A percentile compares a stretch with the other conserved stretches of the same genome.
Evolutionary conservation across 2,113 vertebrate species (phyloP).

Genomic region (Salminus brasiliensis): DNA sequence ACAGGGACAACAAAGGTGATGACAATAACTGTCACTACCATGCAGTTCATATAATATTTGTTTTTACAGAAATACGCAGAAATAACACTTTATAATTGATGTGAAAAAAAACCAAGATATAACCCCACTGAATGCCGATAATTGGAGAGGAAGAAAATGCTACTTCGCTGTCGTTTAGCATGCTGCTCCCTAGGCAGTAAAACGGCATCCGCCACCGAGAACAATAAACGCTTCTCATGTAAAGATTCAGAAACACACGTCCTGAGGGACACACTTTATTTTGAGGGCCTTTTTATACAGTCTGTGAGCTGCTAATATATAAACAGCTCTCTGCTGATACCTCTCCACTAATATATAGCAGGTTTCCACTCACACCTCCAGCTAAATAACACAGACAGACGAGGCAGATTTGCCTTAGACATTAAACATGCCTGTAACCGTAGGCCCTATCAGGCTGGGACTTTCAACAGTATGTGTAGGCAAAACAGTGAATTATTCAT

Average conservation of each 20-base stretch:
- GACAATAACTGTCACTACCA: not conserved
- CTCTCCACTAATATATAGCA: not conserved
- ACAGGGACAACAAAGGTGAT: no score
- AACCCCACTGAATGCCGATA: slow-evolving; percentile 31
- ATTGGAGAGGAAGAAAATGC: slow-evolving; percentile 51
- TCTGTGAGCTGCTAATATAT: slow-evolving; percentile 33
- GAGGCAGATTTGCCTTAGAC: not conserved
- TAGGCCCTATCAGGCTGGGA: no score
- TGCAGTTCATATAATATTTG: not conserved
- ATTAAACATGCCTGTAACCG: slow-evolving; percentile 7
- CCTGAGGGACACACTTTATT: slow-evolving; percentile 47
- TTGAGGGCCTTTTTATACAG: slow-evolving; percentile 34
- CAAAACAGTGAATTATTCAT: no score
- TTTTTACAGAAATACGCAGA: slow-evolving; percentile 17
- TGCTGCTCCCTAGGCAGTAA: slow-evolving; percentile 37
- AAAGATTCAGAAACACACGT: slow-evolving; percentile 47
- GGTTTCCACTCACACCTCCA: slow-evolving; percentile 14
- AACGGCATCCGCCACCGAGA: slow-evolving; percentile 37
- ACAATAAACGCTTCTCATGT: slow-evolving; percentile 53
- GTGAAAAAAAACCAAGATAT: not conserved
- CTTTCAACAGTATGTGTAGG: no score
- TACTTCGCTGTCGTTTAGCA: slow-evolving; percentile 36
- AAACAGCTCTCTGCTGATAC: not conserved
- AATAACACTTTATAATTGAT: slow-evolving; percentile 30
- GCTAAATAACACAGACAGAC: slow-evolving; percentile 20